Evolutionary conservation across 2,797 vertebrate species (phyloP).

Genomic region (Sylvia borin): DNA sequence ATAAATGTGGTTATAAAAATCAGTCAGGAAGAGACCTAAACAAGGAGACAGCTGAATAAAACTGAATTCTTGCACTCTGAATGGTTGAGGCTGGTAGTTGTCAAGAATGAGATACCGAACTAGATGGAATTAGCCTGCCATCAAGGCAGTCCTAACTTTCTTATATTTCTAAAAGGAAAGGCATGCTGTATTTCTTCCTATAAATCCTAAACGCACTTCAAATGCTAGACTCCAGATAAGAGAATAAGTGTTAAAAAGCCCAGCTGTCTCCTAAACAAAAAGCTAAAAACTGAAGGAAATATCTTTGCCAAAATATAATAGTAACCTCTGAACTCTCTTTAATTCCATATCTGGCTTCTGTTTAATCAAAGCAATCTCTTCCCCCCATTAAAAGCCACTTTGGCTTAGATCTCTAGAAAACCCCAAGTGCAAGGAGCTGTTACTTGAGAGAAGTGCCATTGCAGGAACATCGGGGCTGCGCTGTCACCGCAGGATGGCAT

Average conservation of each 20-base stretch:
- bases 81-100: neutral
- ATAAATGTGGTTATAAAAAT: neutral
- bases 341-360: slow-evolving; percentile 53
- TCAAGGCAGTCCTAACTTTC: neutral
- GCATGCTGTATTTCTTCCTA: neutral
- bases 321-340: slow-evolving; percentile 41
- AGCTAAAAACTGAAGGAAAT: slow-evolving; percentile 9
- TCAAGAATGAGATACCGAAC: neutral
- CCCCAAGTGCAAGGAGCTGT: slow-evolving; percentile 16
- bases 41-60: neutral
- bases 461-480: neutral
- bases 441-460: slow-evolving; percentile 33
- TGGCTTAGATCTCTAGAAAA: slow-evolving; percentile 51
- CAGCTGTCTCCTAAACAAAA: slow-evolving; percentile 47
- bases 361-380: slow-evolving; percentile 64
- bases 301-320: slow-evolving; percentile 39
- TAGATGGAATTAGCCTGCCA: neutral
- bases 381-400: slow-evolving; percentile 51
- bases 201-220: neutral
- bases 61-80: neutral
- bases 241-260: neutral
- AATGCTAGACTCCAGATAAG: slow-evolving; percentile 17
- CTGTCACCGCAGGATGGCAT: slow-evolving; percentile 31
- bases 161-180: neutral
- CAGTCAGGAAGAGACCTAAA: neutral